phyloP scores from a whole-genome alignment of 2,888 invertebrate genomes.

The Acanthosepion lycidas region DNA sequence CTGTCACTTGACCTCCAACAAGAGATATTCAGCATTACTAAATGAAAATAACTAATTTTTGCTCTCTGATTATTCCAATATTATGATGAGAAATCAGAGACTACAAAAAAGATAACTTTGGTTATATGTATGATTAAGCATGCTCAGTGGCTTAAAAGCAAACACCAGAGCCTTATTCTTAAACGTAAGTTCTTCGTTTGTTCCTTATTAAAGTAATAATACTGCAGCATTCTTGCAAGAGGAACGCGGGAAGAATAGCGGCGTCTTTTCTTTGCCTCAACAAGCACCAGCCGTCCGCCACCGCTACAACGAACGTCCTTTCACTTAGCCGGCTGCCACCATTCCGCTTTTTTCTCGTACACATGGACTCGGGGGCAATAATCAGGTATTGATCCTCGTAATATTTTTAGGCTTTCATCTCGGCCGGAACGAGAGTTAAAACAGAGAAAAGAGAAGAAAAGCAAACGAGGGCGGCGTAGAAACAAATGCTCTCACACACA shows the following conservation, averaged over 20 bases:
- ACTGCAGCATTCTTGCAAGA: not conserved
- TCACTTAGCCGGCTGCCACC: not conserved
- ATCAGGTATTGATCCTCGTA: conserved; percentile 6
- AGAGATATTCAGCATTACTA: no score
- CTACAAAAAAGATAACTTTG: not conserved
- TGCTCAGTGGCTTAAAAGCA: not conserved
- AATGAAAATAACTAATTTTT: not conserved
- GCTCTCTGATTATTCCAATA: not conserved
- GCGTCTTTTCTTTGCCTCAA: not conserved
- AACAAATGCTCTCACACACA: not conserved
- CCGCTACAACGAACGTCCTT: not conserved
- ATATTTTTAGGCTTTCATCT: conserved; percentile 25
- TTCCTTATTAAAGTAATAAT: conserved; percentile 6
- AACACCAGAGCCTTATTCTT: not conserved
- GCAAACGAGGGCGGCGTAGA: not conserved
- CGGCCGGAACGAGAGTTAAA: not conserved
- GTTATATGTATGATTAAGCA: not conserved
- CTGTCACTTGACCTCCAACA: no score
- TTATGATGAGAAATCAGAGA: no score
- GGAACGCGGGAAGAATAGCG: not conserved
- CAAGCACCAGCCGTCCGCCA: not conserved
- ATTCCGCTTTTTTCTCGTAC: not conserved
- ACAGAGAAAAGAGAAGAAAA: not conserved
- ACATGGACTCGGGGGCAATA: not conserved
- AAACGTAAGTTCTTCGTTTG: not conserved